A percentile compares a stretch with the other conserved stretches of the same genome.
These are phyloP conservation scores for Scarus forsteni DNA, from an alignment of 2,797 vertebrate genomes.

Conservation along the genomic window DNA sequence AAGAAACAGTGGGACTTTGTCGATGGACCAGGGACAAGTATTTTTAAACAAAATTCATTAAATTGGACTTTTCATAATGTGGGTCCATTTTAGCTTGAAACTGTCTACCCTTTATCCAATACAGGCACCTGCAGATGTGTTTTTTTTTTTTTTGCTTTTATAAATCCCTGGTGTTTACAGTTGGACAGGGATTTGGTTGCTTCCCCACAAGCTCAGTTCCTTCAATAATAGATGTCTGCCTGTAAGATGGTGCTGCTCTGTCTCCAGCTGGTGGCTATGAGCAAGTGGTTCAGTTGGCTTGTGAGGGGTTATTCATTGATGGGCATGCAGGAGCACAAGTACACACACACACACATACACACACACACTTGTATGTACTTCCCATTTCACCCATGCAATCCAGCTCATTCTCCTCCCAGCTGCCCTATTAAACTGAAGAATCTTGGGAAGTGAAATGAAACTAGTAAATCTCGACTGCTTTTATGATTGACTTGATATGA, in stretches of 20 bases:
- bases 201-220: conserved; percentile 70
- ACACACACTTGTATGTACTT: conserved; percentile 54
- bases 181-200: conserved; percentile 62
- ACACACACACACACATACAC: conserved; percentile 15
- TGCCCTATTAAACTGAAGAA: conserved; percentile 85
- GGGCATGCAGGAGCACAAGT: conserved; percentile 6
- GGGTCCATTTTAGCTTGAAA: not conserved
- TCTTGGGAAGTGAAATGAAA: conserved; percentile 85
- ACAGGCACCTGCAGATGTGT: conserved; percentile 24
- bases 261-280: conserved; percentile 77
- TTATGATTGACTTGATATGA: conserved; percentile 87
- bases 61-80: too few relatives aligned
- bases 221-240: conserved; percentile 80
- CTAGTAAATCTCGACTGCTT: conserved; percentile 83
- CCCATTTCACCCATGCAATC: conserved; percentile 75
- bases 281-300: conserved; percentile 68
- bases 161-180: conserved; percentile 69
- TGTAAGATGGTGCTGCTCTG: conserved; percentile 73
- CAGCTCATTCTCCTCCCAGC: conserved; percentile 72
- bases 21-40: too few relatives aligned
- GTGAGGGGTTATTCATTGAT: conserved; percentile 75
- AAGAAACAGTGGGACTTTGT: too few relatives aligned
- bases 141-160: too few relatives aligned
- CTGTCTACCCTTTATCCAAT: conserved; percentile 25
- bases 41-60: too few relatives aligned